Percentiles rank a stretch among this genome's conserved stretches.
These are phyloP conservation scores for Calliphora vomitoria DNA, from an alignment of 2,888 invertebrate genomes.

Conservation along the genomic window DNA sequence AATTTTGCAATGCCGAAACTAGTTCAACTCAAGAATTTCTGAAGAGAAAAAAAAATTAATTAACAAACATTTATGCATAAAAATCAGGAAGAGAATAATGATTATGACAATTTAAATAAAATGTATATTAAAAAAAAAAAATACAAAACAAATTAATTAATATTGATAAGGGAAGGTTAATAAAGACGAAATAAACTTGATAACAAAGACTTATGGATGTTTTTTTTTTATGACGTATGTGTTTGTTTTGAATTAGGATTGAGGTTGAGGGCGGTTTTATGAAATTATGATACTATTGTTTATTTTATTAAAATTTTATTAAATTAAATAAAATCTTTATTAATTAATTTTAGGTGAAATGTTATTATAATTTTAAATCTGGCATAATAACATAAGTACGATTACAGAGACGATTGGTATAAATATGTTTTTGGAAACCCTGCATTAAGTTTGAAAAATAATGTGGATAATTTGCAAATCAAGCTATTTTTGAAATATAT, in stretches of 20 bases:
- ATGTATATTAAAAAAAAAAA: background rate
- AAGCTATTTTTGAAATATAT: no score
- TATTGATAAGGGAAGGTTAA: background rate
- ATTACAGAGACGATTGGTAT: no score
- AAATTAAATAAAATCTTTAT: no score
- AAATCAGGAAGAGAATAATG: constrained; percentile 15
- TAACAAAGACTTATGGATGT: background rate
- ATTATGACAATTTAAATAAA: constrained; percentile 24
- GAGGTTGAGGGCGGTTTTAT: no score
- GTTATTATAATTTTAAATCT: no score
- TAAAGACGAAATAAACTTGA: background rate
- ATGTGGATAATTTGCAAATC: no score
- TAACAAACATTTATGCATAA: background rate
- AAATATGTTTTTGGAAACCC: no score
- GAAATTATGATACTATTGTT: no score
- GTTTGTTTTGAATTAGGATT: background rate
- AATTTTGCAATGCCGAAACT: constrained; percentile 7
- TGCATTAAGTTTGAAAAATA: no score
- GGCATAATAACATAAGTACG: no score
- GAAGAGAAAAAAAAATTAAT: background rate
- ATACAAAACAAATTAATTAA: constrained; percentile 7
- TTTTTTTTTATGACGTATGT: background rate
- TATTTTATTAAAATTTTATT: no score
- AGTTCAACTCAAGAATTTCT: background rate
- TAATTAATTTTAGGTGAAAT: no score